phyloP scores from a whole-genome alignment of 2,797 vertebrate species.

The Etheostoma perlongum region DNA sequence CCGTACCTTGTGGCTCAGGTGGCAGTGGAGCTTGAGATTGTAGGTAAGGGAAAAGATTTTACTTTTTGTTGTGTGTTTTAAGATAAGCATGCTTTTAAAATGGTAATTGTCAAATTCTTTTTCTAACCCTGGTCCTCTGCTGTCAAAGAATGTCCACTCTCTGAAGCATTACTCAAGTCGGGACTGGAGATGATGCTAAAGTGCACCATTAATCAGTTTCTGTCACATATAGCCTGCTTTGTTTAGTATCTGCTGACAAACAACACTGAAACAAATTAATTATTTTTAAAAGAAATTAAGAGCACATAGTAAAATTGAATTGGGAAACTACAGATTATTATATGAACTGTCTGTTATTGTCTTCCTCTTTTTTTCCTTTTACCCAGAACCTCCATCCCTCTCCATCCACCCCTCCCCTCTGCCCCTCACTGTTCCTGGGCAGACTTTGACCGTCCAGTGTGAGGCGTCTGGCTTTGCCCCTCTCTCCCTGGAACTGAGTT shows the following conservation, averaged over 20 bases:
- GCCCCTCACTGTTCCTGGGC: slow-evolving; percentile 80
- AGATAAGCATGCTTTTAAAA: background rate
- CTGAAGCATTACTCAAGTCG: fast-evolving
- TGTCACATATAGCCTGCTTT: background rate
- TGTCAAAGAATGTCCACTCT: background rate
- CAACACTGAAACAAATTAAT: background rate
- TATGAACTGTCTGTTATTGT: background rate
- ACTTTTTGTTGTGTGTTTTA: background rate
- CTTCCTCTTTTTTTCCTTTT: background rate
- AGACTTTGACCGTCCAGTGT: slow-evolving; percentile 80
- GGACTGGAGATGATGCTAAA: background rate
- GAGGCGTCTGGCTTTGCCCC: slow-evolving; percentile 87
- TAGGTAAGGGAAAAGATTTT: slow-evolving; percentile 77
- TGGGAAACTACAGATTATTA: background rate
- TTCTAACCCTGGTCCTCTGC: background rate
- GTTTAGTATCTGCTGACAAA: fast-evolving
- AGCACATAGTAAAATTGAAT: background rate
- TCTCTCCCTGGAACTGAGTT: slow-evolving; percentile 82
- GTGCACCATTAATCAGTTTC: background rate
- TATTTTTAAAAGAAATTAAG: background rate
- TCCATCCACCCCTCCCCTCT: slow-evolving; percentile 84
- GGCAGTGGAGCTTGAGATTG: slow-evolving; percentile 85
- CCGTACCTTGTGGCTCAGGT: slow-evolving; percentile 89
- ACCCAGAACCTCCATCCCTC: slow-evolving; percentile 85
- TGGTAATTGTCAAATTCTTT: background rate